Percentiles rank a stretch among this genome's conserved stretches.
These are phyloP conservation scores for Desoria tigrina DNA, from an alignment of 2,888 invertebrate species.

Conservation along the genomic window DNA sequence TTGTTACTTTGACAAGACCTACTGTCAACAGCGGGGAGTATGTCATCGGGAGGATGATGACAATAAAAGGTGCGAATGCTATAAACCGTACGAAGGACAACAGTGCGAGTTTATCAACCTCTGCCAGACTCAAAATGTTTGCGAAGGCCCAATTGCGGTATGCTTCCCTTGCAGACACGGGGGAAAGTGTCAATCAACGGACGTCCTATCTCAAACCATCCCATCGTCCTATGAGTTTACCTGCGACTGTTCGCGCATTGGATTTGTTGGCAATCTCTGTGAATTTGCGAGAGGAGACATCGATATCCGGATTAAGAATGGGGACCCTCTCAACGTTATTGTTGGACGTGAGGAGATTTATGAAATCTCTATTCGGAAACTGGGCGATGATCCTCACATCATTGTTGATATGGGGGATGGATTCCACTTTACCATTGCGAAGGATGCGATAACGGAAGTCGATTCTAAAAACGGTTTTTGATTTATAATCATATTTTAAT, in stretches of 20 bases:
- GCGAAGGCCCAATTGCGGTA: neutral
- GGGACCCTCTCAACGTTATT: neutral
- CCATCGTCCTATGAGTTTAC: neutral
- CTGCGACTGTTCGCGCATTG: conserved; percentile 7
- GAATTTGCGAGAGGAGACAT: neutral
- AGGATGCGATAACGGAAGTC: too few species aligned
- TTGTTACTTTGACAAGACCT: neutral
- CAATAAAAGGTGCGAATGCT: neutral
- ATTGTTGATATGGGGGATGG: conserved; percentile 11
- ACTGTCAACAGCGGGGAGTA: neutral
- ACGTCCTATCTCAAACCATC: neutral
- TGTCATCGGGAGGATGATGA: neutral
- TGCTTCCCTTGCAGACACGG: conserved; percentile 18
- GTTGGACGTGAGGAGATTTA: conserved; percentile 11
- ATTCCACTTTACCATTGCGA: neutral
- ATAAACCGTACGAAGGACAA: neutral
- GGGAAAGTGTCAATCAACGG: neutral
- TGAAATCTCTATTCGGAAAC: conserved; percentile 4
- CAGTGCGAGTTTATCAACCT: neutral
- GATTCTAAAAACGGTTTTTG: too few species aligned
- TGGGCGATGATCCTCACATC: conserved; percentile 12
- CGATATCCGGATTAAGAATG: conserved; percentile 5
- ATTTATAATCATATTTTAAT: too few species aligned
- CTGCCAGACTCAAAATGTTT: neutral
- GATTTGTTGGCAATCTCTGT: conserved; percentile 10